These are phyloP conservation scores for Mamestra brassicae DNA, from an alignment of 2,888 invertebrate genomes.

Conservation along the genomic window DNA sequence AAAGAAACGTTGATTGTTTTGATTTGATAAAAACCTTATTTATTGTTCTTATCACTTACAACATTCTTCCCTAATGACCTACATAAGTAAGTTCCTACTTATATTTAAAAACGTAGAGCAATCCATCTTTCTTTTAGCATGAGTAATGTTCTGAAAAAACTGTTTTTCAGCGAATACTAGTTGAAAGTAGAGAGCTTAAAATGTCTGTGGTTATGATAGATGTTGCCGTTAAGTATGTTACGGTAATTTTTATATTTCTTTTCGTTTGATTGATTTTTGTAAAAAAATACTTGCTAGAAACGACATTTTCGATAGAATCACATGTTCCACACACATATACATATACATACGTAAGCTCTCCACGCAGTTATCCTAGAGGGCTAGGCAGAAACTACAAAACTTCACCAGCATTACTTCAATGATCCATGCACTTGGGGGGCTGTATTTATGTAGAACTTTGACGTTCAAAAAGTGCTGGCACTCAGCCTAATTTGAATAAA, in stretches of 20 bases:
- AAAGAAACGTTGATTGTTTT: too few relatives aligned
- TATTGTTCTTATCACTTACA: neutral
- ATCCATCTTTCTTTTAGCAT: conserved; percentile 52
- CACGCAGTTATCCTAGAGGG: too few relatives aligned
- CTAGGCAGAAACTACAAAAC: too few relatives aligned
- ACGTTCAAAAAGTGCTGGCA: too few relatives aligned
- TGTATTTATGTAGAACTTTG: too few relatives aligned
- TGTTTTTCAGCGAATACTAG: conserved; percentile 44
- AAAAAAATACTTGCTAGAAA: neutral
- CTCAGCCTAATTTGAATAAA: too few relatives aligned
- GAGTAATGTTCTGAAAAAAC: conserved; percentile 48
- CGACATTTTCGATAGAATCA: too few relatives aligned
- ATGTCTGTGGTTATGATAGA: conserved; percentile 56
- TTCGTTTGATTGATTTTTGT: conserved; percentile 35
- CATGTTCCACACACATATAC: too few relatives aligned
- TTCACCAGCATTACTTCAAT: too few relatives aligned
- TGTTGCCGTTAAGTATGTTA: conserved; percentile 47
- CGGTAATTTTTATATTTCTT: conserved; percentile 14
- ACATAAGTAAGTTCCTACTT: neutral
- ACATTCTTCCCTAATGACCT: neutral
- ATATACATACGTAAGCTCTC: too few relatives aligned
- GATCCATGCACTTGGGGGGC: too few relatives aligned
- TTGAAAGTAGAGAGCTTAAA: conserved; percentile 54
- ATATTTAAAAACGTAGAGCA: conserved; percentile 36
- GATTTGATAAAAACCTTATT: too few relatives aligned